These are phyloP conservation scores for Tetraodon nigroviridis DNA, from an alignment of 2,113 vertebrate genomes.

Conservation along the genomic window DNA sequence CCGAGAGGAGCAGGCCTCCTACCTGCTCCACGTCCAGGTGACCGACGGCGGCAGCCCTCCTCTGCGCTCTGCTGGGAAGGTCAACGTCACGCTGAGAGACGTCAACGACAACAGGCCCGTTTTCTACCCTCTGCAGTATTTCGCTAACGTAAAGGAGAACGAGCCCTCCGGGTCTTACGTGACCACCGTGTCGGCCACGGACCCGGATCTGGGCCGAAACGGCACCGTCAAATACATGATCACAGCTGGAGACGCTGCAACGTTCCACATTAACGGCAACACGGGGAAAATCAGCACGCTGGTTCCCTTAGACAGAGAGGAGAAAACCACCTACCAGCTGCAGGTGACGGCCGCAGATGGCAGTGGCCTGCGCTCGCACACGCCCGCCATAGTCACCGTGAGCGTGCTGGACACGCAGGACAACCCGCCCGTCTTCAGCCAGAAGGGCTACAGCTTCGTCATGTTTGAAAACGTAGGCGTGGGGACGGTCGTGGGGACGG, in stretches of 20 bases:
- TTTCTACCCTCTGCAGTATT: conserved; percentile 95
- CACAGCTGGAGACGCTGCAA: conserved; percentile 84
- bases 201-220: conserved; percentile 87
- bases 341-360: conserved; percentile 88
- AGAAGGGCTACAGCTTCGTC: conserved; percentile 89
- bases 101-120: conserved; percentile 93
- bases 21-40: conserved; percentile 81
- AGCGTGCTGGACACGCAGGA: conserved; percentile 95
- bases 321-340: conserved; percentile 90
- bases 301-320: conserved; percentile 88
- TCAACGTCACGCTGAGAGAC: conserved; percentile 87
- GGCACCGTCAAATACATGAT: conserved; percentile 90
- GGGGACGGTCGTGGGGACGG: conserved; percentile 85
- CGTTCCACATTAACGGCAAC: conserved; percentile 85
- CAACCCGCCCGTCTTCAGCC: conserved; percentile 89
- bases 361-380: conserved; percentile 82
- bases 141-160: conserved; percentile 93
- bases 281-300: conserved; percentile 87
- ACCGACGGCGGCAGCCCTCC: conserved; percentile 85
- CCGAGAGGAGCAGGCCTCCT: conserved; percentile 83
- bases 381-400: conserved; percentile 89
- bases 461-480: conserved; percentile 92
- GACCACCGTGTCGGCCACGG: conserved; percentile 84
- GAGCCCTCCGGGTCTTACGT: conserved; percentile 87
- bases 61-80: conserved; percentile 76